phyloP scores from a whole-genome alignment of 2,888 invertebrate species.

The Chydorus sphaericus region DNA sequence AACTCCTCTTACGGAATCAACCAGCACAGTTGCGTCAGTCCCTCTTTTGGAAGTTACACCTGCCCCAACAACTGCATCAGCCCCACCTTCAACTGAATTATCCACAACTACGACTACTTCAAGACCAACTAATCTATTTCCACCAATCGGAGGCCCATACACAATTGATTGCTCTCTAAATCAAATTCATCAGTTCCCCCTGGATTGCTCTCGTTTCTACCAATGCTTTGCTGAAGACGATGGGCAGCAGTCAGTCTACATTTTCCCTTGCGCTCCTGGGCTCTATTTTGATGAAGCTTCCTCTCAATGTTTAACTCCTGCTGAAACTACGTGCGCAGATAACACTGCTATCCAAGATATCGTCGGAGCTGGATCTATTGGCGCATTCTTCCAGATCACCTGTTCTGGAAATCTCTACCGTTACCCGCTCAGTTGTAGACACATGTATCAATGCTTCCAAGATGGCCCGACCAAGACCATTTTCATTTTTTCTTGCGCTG shows the following conservation, averaged over 20 bases:
- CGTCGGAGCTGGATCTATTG: not conserved
- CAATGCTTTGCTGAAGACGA: conserved; percentile 1
- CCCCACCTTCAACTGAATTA: not conserved
- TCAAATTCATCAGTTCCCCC: conserved; percentile 3
- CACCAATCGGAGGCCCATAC: not conserved
- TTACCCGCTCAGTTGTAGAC: not conserved
- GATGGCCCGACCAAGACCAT: not conserved
- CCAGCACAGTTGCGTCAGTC: not conserved
- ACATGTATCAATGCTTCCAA: not conserved
- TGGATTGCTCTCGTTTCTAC: conserved; percentile 9
- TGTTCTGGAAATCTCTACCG: not conserved
- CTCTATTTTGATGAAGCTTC: conserved; percentile 5
- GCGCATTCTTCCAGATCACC: not conserved
- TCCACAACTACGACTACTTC: not conserved
- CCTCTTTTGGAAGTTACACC: not conserved
- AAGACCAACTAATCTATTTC: not conserved
- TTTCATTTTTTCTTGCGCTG: not conserved
- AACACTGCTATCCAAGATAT: not conserved
- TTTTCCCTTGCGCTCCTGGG: conserved; percentile 5
- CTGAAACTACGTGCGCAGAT: not conserved
- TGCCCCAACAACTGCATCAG: not conserved
- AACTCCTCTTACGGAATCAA: no score
- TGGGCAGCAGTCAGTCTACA: conserved; percentile 1
- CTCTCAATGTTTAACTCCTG: not conserved
- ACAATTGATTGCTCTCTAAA: not conserved